Base-by-base conservation (phyloP, 1,140 invertebrate genomes). In the Ectropis grisescens region DNA sequence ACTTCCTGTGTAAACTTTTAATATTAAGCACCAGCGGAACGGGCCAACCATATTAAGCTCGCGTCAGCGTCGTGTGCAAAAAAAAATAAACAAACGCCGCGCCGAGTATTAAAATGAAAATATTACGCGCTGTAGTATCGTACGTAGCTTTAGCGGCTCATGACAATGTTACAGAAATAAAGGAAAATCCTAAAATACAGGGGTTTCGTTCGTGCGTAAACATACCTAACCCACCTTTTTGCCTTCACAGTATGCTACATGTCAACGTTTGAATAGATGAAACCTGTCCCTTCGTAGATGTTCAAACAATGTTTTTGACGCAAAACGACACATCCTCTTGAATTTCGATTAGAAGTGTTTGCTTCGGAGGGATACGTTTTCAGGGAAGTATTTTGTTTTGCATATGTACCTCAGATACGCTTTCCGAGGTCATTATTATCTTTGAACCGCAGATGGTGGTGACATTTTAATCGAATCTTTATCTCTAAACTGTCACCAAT, bases 41-140 rank as follows among this genome's bases (percentile, higher is more conserved):
- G 24, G 26, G 38, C 41, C 47, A 53, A 61, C 50, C 57, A 62
- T 65, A 68, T 68, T 65, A 68, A n/a, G n/a, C n/a, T n/a, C 51
- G 46, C 31, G 45, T 39, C 44, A 46, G 41, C 50, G 45, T 54
- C 55, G 54, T 41, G 58, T 56, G 47, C 42, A 48, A 45, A 45
- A 22, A 22, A 22, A 9, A 5, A 22, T 22, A 22, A 5, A 9
- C 9, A 22, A 5, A 22, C 9, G 19, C n/a, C n/a, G n/a, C n/a
- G n/a, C n/a, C 19, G 9, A 5, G 19, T 22, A 22, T 22, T 22
- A 22, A 5, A 22, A 22, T 9, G n/a, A n/a, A n/a, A 22, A 5
- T 9, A 22, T 22, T 22, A 22, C 19, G 9, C 19, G 19, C 4
- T 22, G 19, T 9, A 4, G 9, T 9, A 22, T 34, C 37, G 19